Evolutionary conservation across 2,888 invertebrate genomes (phyloP).

Genomic region (Chloroclysta siterata): DNA sequence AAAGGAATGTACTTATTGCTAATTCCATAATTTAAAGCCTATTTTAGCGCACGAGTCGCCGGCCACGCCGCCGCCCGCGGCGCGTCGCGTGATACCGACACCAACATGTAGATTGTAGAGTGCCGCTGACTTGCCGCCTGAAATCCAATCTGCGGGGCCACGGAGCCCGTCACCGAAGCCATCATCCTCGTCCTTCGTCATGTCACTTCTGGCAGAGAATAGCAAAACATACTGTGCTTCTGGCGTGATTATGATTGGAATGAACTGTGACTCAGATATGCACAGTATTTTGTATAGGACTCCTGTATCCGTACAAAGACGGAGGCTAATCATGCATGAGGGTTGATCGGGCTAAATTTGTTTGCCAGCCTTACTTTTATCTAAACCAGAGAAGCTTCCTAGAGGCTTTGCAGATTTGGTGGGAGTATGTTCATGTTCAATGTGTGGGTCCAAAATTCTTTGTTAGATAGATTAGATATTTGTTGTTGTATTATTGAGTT

Average conservation of each 20-base stretch:
- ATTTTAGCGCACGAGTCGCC: conserved; percentile 29
- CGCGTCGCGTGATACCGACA: conserved; percentile 56
- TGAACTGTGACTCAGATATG: not conserved
- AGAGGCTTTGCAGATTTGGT: too few species aligned
- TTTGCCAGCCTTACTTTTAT: too few species aligned
- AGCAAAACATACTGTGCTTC: too few species aligned
- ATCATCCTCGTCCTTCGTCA: conserved; percentile 21
- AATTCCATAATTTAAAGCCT: conserved; percentile 20
- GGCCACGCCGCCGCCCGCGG: conserved; percentile 41
- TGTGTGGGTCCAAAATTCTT: too few species aligned
- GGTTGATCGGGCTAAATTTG: too few species aligned
- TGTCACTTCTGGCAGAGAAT: not conserved
- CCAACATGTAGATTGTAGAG: not conserved
- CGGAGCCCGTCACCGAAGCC: conserved; percentile 27
- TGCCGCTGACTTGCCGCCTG: conserved; percentile 62
- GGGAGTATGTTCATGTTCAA: too few species aligned
- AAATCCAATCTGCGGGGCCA: conserved; percentile 60
- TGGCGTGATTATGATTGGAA: not conserved
- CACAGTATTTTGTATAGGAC: not conserved
- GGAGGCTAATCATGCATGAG: too few species aligned
- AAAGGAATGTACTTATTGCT: too few species aligned
- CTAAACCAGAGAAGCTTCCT: too few species aligned
- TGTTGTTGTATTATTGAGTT: too few species aligned
- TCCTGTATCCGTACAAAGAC: not conserved
- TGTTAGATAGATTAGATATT: too few species aligned